Percentiles rank a stretch among this genome's conserved stretches.
phyloP scores from a whole-genome alignment of 2,888 invertebrate genomes.

The Drosophila anomelani region DNA sequence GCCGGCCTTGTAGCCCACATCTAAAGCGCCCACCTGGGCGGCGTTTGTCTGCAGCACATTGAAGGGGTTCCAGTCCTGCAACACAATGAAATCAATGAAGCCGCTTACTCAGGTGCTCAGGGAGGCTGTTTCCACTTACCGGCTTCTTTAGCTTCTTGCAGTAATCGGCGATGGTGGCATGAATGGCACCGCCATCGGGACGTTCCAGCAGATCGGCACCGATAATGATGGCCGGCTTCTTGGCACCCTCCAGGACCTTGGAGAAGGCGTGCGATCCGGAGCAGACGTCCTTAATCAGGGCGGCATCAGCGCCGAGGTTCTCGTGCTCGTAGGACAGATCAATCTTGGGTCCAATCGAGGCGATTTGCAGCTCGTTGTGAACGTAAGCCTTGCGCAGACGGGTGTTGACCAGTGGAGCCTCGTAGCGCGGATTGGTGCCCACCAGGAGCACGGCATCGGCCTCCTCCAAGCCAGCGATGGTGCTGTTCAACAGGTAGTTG shows the following conservation, averaged over 20 bases:
- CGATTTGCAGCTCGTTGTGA: conserved; percentile 96
- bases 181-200: conserved; percentile 90
- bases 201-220: conserved; percentile 94
- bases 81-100: neutral
- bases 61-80: conserved; percentile 90
- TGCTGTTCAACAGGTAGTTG: conserved; percentile 96
- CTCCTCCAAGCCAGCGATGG: conserved; percentile 95
- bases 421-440: conserved; percentile 98
- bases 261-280: conserved; percentile 89
- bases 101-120: conserved; percentile 84
- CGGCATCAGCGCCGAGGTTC: conserved; percentile 93
- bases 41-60: conserved; percentile 98
- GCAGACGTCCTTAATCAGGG: conserved; percentile 90
- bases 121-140: conserved; percentile 81
- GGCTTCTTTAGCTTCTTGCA: conserved; percentile 87
- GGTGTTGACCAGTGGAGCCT: conserved; percentile 98
- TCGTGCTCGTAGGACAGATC: conserved; percentile 97
- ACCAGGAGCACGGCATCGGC: conserved; percentile 96
- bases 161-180: conserved; percentile 90
- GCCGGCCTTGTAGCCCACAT: conserved; percentile 95
- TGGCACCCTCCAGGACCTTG: conserved; percentile 90
- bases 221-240: conserved; percentile 96
- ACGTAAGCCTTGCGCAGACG: conserved; percentile 97
- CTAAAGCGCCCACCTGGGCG: conserved; percentile 96
- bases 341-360: conserved; percentile 94